Percentiles rank a stretch among this genome's conserved stretches.
phyloP scores from a whole-genome alignment of 2,888 invertebrate species.

The Cantharis rufa region DNA sequence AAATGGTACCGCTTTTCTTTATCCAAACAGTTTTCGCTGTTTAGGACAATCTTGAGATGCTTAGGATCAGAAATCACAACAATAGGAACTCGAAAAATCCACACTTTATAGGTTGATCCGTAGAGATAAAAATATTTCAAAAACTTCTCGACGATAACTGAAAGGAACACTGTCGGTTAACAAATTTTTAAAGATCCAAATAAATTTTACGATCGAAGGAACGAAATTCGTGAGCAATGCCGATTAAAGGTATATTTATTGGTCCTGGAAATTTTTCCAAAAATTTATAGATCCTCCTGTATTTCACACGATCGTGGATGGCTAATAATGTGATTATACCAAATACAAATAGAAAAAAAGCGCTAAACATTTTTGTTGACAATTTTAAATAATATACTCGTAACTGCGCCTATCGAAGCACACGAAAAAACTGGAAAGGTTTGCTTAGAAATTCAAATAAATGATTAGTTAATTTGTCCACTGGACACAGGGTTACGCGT shows the following conservation, averaged over 20 bases:
- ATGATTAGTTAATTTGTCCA: no score
- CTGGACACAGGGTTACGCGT: no score
- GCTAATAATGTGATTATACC: background rate
- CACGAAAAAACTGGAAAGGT: no score
- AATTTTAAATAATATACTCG: no score
- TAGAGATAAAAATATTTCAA: slow-evolving; percentile 16
- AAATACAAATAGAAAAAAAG: background rate
- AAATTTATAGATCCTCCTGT: background rate
- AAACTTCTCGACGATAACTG: background rate
- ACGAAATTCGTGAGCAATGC: background rate
- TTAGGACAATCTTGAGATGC: slow-evolving; percentile 42
- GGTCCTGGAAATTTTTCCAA: background rate
- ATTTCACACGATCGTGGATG: background rate
- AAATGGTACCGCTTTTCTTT: slow-evolving; percentile 42
- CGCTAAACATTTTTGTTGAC: background rate
- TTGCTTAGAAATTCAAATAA: no score
- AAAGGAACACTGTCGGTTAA: background rate
- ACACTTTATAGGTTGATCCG: slow-evolving; percentile 38
- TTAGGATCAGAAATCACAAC: slow-evolving; percentile 41
- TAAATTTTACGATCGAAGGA: background rate
- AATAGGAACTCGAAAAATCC: slow-evolving; percentile 42
- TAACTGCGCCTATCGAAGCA: no score
- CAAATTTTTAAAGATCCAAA: background rate
- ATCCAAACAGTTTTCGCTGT: slow-evolving; percentile 32
- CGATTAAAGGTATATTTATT: background rate